These are phyloP conservation scores for Abscondita cerata DNA, from an alignment of 2,888 invertebrate species.

Conservation along the genomic window DNA sequence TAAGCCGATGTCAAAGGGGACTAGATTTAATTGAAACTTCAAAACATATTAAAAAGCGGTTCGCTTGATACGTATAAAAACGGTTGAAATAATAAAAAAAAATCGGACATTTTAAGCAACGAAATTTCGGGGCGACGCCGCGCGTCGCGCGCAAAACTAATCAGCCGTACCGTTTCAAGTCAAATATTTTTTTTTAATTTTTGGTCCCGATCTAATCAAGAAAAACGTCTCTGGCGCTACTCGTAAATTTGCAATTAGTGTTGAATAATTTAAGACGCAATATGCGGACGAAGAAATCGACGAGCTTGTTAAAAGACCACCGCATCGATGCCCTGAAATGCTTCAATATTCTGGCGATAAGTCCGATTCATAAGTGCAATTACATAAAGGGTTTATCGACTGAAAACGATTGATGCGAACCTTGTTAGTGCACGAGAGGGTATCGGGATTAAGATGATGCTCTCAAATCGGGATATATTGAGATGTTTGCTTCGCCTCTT, in stretches of 20 bases:
- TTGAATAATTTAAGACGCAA: constrained; percentile 44
- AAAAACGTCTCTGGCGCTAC: constrained; percentile 48
- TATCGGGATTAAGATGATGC: constrained; percentile 37
- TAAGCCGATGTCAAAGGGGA: constrained; percentile 51
- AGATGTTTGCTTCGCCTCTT: constrained; percentile 32
- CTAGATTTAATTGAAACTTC: constrained; percentile 54
- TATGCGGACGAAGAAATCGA: constrained; percentile 22
- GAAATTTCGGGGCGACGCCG: background rate
- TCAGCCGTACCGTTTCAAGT: constrained; percentile 50
- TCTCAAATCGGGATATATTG: constrained; percentile 37
- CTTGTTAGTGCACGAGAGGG: constrained; percentile 39
- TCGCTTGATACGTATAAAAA: constrained; percentile 27
- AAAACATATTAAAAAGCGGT: constrained; percentile 51
- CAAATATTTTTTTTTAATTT: constrained; percentile 55
- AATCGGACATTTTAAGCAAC: constrained; percentile 7
- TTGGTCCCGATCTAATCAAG: constrained; percentile 55
- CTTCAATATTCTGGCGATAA: constrained; percentile 33
- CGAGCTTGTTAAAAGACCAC: constrained; percentile 35
- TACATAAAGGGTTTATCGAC: constrained; percentile 43
- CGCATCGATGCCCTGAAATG: constrained; percentile 32
- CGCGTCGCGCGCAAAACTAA: constrained; percentile 41
- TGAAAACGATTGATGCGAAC: constrained; percentile 43
- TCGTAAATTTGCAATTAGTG: constrained; percentile 54
- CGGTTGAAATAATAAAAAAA: constrained; percentile 21
- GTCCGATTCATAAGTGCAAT: constrained; percentile 39